Percentiles rank a stretch among this genome's conserved stretches.
Evolutionary conservation across 2,888 invertebrate genomes (phyloP).

Genomic region (Conus canariensis): DNA sequence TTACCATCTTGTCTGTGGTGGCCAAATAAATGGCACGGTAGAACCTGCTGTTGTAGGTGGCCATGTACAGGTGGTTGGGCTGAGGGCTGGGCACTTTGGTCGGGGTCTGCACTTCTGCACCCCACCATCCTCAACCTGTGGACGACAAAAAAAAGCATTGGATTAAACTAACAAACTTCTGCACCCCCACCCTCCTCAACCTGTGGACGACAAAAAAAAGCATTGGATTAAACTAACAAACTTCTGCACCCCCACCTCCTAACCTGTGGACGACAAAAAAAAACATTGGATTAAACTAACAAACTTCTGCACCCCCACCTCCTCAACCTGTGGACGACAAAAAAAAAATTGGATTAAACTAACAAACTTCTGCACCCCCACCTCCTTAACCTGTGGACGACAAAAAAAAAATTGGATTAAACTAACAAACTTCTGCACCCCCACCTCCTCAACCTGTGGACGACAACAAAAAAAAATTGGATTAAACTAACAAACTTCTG

Average conservation of each 20-base stretch:
- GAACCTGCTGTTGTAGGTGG: background rate
- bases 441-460: background rate
- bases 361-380: too few species aligned
- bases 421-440: background rate
- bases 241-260: too few species aligned
- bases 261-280: too few species aligned
- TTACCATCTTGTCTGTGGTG: background rate
- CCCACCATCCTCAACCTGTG: background rate
- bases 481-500: too few species aligned
- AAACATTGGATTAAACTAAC: too few species aligned
- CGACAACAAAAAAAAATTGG: background rate
- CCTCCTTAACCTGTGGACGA: too few species aligned
- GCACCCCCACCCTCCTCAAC: too few species aligned
- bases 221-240: too few species aligned
- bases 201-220: too few species aligned
- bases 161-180: too few species aligned
- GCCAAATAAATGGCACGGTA: constrained; percentile 27
- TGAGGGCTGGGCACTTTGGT: background rate
- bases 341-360: background rate
- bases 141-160: background rate
- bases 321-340: background rate
- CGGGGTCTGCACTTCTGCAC: background rate
- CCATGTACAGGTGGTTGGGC: constrained; percentile 32
- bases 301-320: background rate
- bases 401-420: too few species aligned